Conservation (phyloP, 2,113 vertebrate genomes). For the Corythornis cristatus region DNA sequence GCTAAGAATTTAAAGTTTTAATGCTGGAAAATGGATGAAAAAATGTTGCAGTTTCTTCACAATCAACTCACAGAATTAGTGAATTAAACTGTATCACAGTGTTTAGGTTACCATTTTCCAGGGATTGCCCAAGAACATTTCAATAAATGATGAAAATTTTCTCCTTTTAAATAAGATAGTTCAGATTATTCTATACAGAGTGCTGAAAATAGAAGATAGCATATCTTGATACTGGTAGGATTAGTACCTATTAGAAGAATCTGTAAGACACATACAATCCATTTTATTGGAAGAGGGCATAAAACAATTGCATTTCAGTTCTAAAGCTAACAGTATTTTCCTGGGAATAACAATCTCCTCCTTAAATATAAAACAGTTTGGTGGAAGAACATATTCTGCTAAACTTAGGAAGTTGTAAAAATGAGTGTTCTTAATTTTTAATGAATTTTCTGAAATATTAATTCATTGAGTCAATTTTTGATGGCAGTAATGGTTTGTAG, state of each 20-base stretch:
- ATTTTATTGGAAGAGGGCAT: not conserved
- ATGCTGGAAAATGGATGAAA: not conserved
- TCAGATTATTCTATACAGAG: not conserved
- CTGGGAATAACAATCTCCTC: constrained; percentile 7
- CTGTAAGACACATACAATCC: not conserved
- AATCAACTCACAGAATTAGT: not conserved
- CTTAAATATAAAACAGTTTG: constrained; percentile 56
- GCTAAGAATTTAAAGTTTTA: not conserved
- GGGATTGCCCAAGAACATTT: not conserved
- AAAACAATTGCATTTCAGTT: not conserved
- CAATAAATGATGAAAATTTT: not conserved
- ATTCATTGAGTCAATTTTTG: constrained; percentile 68
- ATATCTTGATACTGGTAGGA: not conserved
- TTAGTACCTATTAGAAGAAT: not conserved
- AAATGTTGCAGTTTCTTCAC: not conserved
- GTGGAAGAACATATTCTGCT: constrained; percentile 43
- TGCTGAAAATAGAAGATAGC: not conserved
- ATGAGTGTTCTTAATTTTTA: constrained; percentile 72
- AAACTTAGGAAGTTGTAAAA: constrained; percentile 63
- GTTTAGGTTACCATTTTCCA: not conserved
- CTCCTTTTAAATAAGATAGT: not conserved
- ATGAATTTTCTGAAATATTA: constrained; percentile 74
- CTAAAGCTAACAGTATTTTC: constrained; percentile 13
- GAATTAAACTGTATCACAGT: not conserved
- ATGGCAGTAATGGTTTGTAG: constrained; percentile 64